Evolutionary conservation across 2,888 invertebrate genomes (phyloP).

Genomic region (Orthonychiurus folsomi): DNA sequence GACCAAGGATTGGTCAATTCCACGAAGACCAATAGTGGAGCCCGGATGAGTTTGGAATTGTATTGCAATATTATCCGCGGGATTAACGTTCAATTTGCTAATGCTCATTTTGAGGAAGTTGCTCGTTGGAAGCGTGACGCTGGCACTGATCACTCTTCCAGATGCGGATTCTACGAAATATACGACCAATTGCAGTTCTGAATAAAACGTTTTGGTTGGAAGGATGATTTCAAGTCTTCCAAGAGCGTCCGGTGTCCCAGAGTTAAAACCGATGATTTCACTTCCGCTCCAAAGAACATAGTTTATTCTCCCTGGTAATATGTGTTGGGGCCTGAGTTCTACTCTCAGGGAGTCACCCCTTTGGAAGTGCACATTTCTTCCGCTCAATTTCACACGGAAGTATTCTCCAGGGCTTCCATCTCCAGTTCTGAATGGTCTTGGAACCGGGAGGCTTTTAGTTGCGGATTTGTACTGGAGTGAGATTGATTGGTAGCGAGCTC

Average conservation of each 20-base stretch:
- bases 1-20: slow-evolving; percentile 13
- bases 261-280: slow-evolving; percentile 1
- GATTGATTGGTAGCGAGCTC: too few species aligned
- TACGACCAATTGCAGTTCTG: neutral
- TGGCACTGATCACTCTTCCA: neutral
- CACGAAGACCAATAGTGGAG: slow-evolving; percentile 12
- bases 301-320: neutral
- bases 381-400: too few species aligned
- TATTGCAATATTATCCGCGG: neutral
- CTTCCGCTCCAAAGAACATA: slow-evolving; percentile 10
- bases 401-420: too few species aligned
- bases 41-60: neutral
- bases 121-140: neutral
- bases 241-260: neutral
- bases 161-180: neutral
- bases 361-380: too few species aligned
- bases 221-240: neutral
- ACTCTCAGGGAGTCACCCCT: too few species aligned
- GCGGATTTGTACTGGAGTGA: neutral
- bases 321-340: too few species aligned
- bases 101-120: neutral
- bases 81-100: neutral
- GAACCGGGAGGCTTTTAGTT: neutral
- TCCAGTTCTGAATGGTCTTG: too few species aligned
- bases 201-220: neutral